Percentiles rank a stretch among this genome's conserved stretches.
phyloP scores from a whole-genome alignment of 2,797 vertebrate species.

The Hirundo rustica region DNA sequence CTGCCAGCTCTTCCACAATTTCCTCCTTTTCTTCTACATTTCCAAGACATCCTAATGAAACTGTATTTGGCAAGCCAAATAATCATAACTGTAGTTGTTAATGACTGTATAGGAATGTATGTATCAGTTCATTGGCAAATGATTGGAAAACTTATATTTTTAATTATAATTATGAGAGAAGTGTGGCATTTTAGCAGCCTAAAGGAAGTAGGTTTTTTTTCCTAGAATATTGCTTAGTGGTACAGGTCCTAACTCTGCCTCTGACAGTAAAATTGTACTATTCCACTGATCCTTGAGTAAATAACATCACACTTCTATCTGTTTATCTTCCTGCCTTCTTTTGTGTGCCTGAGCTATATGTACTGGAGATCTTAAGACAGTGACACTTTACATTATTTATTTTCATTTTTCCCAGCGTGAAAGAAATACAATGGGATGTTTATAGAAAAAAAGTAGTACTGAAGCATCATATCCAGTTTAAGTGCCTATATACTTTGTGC shows the following conservation, averaged over 20 bases:
- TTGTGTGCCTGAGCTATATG: neutral
- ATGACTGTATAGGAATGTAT: neutral
- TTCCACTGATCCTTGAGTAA: neutral
- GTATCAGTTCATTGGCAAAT: neutral
- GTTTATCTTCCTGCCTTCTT: neutral
- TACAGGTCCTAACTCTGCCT: neutral
- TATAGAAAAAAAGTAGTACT: neutral
- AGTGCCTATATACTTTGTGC: neutral
- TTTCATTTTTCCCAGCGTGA: neutral
- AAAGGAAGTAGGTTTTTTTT: neutral
- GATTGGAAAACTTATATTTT: neutral
- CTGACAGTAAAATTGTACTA: neutral
- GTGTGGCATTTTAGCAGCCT: neutral
- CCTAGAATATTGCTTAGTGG: neutral
- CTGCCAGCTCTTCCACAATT: neutral
- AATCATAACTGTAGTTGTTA: neutral
- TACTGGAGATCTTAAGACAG: neutral
- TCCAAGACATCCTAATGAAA: neutral
- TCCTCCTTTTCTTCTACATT: neutral
- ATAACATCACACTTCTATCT: neutral
- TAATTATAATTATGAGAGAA: neutral
- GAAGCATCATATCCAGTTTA: neutral
- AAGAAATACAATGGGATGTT: neutral
- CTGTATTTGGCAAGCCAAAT: neutral
- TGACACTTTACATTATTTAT: neutral